Percentiles rank a stretch among this genome's conserved stretches.
phyloP scores from a whole-genome alignment of 2,113 vertebrate genomes.

The Maccullochella peelii region DNA sequence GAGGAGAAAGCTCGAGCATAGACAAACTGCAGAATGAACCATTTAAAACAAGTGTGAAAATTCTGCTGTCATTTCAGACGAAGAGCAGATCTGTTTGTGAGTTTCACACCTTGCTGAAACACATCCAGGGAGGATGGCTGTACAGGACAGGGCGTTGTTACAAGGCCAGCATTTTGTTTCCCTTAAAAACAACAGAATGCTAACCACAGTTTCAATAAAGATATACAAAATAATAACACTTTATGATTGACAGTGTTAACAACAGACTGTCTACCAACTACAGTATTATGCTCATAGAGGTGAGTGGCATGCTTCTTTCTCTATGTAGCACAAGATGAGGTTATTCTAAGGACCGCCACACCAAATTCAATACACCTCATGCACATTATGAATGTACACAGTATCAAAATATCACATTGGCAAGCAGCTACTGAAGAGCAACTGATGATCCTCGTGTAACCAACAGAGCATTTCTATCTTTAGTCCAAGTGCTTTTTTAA shows the following conservation, averaged over 20 bases:
- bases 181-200: slow-evolving; percentile 26
- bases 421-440: slow-evolving; percentile 70
- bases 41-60: slow-evolving; percentile 35
- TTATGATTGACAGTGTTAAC: slow-evolving; percentile 60
- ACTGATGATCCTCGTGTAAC: slow-evolving; percentile 52
- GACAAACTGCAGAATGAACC: slow-evolving; percentile 41
- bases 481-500: slow-evolving; percentile 64
- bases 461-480: slow-evolving; percentile 51
- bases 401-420: slow-evolving; percentile 74
- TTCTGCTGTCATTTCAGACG: slow-evolving; percentile 7
- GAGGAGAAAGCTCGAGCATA: slow-evolving; percentile 47
- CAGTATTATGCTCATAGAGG: slow-evolving; percentile 61
- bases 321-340: slow-evolving; percentile 52
- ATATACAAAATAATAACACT: slow-evolving; percentile 71
- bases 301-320: slow-evolving; percentile 70
- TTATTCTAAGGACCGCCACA: slow-evolving; percentile 52
- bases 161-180: slow-evolving; percentile 9
- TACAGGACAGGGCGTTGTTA: slow-evolving; percentile 20
- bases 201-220: slow-evolving; percentile 33
- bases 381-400: slow-evolving; percentile 72
- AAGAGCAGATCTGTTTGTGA: slow-evolving; percentile 7
- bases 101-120: slow-evolving; percentile 38
- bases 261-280: slow-evolving; percentile 63
- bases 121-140: slow-evolving; percentile 22
- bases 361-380: slow-evolving; percentile 74